Evolutionary conservation across 2,113 vertebrate genomes (phyloP).

Genomic region (Numida meleagris): DNA sequence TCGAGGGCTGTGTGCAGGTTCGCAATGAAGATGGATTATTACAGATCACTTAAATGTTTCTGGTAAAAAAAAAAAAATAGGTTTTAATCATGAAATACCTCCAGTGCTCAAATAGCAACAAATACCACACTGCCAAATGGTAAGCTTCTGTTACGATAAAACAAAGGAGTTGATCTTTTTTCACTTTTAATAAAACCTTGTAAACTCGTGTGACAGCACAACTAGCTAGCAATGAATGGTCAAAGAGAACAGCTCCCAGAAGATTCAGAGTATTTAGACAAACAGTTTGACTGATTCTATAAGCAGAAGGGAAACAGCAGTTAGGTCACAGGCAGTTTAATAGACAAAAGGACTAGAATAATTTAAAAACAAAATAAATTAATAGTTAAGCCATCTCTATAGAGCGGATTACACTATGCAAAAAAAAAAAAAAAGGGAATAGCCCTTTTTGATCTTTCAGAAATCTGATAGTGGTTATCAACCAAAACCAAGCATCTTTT

Average conservation of each 20-base stretch:
- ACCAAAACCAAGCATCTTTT: background rate
- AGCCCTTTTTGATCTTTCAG: background rate
- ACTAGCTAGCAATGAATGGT: background rate
- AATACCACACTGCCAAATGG: background rate
- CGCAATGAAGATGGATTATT: background rate
- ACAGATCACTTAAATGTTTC: background rate
- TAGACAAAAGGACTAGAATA: background rate
- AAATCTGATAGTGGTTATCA: background rate
- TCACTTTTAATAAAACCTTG: conserved; percentile 12
- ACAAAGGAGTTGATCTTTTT: background rate
- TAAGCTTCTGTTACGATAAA: background rate
- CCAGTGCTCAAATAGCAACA: background rate
- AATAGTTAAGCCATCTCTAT: background rate
- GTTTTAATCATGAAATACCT: background rate
- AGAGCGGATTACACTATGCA: background rate
- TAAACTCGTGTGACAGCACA: background rate
- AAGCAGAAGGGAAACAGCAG: background rate
- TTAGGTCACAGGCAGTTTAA: background rate
- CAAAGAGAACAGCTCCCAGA: background rate
- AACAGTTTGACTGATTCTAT: background rate
- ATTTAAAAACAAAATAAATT: background rate
- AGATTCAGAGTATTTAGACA: background rate
- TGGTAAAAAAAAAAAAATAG: background rate
- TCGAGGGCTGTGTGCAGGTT: background rate
- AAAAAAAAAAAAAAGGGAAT: background rate